phyloP scores from a whole-genome alignment of 1,140 invertebrate species.

The Drosophila parabipectinata region DNA sequence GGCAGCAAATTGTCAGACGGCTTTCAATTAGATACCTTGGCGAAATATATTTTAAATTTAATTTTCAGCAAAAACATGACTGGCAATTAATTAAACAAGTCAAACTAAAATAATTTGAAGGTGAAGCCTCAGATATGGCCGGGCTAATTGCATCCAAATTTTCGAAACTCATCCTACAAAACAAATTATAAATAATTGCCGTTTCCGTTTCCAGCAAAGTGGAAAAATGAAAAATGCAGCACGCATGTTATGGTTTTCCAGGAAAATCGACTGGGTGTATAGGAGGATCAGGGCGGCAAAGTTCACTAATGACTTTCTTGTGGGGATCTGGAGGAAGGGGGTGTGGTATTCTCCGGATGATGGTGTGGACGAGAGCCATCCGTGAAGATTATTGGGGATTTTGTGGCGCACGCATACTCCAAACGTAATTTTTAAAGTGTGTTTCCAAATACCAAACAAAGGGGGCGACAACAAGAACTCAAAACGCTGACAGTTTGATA shows the following conservation, averaged over 20 bases:
- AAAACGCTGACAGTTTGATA: conserved; percentile 81
- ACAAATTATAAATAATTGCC: conserved; percentile 80
- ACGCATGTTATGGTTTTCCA: conserved; percentile 71
- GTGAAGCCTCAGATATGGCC: not conserved
- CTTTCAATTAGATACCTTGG: conserved; percentile 65
- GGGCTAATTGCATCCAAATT: conserved; percentile 55
- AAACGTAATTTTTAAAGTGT: conserved; percentile 54
- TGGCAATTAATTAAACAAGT: conserved; percentile 48
- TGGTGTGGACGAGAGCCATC: conserved; percentile 36
- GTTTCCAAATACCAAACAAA: conserved; percentile 79
- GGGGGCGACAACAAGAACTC: conserved; percentile 61
- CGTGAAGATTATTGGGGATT: conserved; percentile 74
- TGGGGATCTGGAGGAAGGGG: not conserved
- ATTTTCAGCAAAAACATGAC: conserved; percentile 65
- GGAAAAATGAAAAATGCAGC: conserved; percentile 60
- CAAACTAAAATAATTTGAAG: too few relatives aligned
- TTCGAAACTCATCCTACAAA: conserved; percentile 12
- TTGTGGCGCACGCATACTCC: conserved; percentile 65
- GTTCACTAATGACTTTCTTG: conserved; percentile 70
- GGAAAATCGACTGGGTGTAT: conserved; percentile 42
- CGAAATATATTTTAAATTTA: conserved; percentile 26
- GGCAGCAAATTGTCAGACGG: conserved; percentile 78
- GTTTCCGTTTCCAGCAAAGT: conserved; percentile 60
- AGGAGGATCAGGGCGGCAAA: conserved; percentile 28
- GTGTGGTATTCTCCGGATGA: not conserved